Conservation (phyloP, 2,888 invertebrate species). For the Apodemia duryi region DNA sequence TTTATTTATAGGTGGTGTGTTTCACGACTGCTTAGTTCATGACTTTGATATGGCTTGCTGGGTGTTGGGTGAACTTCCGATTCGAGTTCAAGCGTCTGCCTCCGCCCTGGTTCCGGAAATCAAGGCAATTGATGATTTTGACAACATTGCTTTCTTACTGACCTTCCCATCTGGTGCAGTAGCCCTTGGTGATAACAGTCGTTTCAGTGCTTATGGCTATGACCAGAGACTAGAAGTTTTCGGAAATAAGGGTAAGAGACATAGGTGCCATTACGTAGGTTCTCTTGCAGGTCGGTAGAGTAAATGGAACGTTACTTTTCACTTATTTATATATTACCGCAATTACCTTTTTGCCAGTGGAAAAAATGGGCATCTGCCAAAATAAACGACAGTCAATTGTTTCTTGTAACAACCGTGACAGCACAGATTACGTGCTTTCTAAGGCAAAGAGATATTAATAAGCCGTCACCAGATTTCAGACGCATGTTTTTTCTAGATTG, state of each 20-base stretch:
- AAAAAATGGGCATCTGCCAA: too few relatives aligned
- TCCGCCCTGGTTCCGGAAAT: conserved; percentile 80
- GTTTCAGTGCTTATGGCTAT: conserved; percentile 82
- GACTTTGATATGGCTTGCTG: conserved; percentile 84
- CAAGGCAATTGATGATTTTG: conserved; percentile 80
- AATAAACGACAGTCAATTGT: too few relatives aligned
- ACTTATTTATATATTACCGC: too few relatives aligned
- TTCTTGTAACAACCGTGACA: too few relatives aligned
- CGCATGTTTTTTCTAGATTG: too few relatives aligned
- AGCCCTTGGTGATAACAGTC: conserved; percentile 81
- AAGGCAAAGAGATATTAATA: too few relatives aligned
- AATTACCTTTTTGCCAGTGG: too few relatives aligned
- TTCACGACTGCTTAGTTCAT: conserved; percentile 84
- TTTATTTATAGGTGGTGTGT: conserved; percentile 79
- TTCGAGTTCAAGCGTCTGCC: conserved; percentile 73
- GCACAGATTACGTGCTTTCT: too few relatives aligned
- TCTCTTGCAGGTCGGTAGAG: too few relatives aligned
- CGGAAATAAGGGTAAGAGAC: conserved; percentile 74
- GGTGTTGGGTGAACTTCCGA: conserved; percentile 81
- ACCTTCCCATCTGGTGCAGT: conserved; percentile 82
- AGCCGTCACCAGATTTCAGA: too few relatives aligned
- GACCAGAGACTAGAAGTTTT: conserved; percentile 84
- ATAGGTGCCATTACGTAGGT: too few relatives aligned
- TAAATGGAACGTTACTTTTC: too few relatives aligned
- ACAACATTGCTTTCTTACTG: conserved; percentile 80